phyloP scores from a whole-genome alignment of 1,140 invertebrate genomes.

The Drosophila chauvacae region DNA sequence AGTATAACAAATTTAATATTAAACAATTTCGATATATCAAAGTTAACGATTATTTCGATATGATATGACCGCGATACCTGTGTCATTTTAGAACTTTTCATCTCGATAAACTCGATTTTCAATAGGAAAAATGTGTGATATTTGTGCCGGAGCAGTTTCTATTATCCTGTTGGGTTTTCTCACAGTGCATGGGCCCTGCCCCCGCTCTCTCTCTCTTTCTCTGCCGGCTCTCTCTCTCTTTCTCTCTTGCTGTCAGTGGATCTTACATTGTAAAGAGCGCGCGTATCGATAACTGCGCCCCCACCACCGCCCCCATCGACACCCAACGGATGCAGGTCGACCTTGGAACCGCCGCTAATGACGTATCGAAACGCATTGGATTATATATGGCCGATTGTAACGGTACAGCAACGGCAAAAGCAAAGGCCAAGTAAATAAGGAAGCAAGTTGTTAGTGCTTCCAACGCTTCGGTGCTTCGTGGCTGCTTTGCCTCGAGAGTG shows the following conservation, averaged over 20 bases:
- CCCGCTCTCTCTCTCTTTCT: not conserved
- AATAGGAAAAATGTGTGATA: not conserved
- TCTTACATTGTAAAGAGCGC: constrained; percentile 46
- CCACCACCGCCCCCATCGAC: not conserved
- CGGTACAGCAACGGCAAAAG: constrained; percentile 45
- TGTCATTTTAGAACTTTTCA: no score
- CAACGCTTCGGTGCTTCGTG: not conserved
- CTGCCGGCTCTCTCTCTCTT: not conserved
- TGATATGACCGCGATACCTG: no score
- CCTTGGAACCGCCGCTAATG: constrained; percentile 66
- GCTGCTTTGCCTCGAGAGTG: not conserved
- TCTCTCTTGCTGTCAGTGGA: constrained; percentile 1
- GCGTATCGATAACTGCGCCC: constrained; percentile 41
- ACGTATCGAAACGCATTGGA: constrained; percentile 53
- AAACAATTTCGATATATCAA: not conserved
- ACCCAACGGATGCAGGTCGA: constrained; percentile 25
- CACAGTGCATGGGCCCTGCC: constrained; percentile 1
- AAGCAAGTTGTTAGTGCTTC: constrained; percentile 21
- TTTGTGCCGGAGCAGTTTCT: not conserved
- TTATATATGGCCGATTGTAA: constrained; percentile 26
- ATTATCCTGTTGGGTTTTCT: not conserved
- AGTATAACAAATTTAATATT: no score
- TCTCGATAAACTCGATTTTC: not conserved
- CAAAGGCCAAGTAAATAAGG: constrained; percentile 45
- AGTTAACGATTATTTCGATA: not conserved